Conservation (phyloP, 2,113 vertebrate genomes). For the Macquaria australasica region DNA sequence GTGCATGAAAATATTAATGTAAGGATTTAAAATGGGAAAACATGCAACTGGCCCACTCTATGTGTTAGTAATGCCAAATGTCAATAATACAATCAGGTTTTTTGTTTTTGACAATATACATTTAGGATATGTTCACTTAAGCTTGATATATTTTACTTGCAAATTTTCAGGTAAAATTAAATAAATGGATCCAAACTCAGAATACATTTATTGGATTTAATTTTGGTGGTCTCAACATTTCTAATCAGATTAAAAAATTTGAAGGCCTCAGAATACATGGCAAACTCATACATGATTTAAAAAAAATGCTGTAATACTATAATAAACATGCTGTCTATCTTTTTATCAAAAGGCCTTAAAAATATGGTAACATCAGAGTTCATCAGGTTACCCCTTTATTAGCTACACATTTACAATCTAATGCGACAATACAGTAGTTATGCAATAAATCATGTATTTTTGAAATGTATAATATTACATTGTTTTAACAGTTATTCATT, state of each 20-base stretch:
- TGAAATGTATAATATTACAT: background rate
- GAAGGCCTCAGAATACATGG: background rate
- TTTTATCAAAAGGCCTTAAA: background rate
- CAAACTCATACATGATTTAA: background rate
- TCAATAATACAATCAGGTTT: background rate
- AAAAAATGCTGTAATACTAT: background rate
- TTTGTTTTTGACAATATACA: background rate
- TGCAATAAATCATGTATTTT: background rate
- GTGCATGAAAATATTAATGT: background rate
- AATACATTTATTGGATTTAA: background rate
- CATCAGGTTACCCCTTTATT: background rate
- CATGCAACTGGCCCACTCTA: background rate
- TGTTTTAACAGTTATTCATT: background rate
- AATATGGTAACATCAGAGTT: background rate
- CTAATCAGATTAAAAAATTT: background rate
- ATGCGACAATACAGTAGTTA: background rate
- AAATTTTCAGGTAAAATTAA: background rate
- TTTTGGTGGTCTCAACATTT: background rate
- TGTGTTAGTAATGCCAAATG: background rate
- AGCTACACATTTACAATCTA: background rate
- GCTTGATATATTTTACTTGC: background rate
- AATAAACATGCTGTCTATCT: background rate
- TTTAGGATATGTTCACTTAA: background rate
- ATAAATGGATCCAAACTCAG: background rate
- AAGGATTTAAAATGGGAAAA: background rate